Evolutionary conservation across 2,113 vertebrate genomes (phyloP), one percentile per base, ranked within the genome.

Genomic region (Columbina picui): DNA sequence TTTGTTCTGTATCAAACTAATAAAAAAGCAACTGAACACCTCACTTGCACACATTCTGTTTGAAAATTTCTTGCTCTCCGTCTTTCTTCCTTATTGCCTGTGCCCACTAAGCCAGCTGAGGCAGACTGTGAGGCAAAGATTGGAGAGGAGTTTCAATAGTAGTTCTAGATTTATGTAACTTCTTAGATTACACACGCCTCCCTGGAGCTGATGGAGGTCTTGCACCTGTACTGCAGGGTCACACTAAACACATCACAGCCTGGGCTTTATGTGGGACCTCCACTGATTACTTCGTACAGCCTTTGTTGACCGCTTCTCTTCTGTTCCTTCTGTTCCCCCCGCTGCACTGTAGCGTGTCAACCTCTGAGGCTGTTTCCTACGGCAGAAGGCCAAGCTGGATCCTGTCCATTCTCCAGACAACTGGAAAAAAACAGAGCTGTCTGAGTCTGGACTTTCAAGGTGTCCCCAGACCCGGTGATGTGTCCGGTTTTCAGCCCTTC

Each of bases 341-440:
- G 14, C 55, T 14, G 14, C 78, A 45, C 27, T 75, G 29, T 30
- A 50, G 34, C 0, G 0, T 26, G n/a, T 63, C 43, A 18, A 2
- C 27, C 61, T 87, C 64, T 49, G n/a, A 29, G 63, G 39, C 75
- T 43, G 34, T 61, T 71, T 69, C 34, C 41, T 18, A 47, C 26
- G 59, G 79, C 79, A 55, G 41, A 79, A 61, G n/a, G 59, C 70
- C 50, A 15, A 6, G 7, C 6, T 69, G 16, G 38, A 38, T 80
- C 25, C 23, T 71, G 60, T n/a, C 39, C 4, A 25, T 73, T 89
- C 89, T 86, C 87, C n/a, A 49, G 73, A 85, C 61, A 69, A 30
- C 38, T 61, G 49, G 22, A 60, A 76, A 77, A 45, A 83, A 74
- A 32, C 19, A 29, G 34, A 83, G 14, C 26, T 93, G 39, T 63